Evolutionary conservation across 2,797 vertebrate genomes (phyloP).

Genomic region (Decapterus maruadsi): DNA sequence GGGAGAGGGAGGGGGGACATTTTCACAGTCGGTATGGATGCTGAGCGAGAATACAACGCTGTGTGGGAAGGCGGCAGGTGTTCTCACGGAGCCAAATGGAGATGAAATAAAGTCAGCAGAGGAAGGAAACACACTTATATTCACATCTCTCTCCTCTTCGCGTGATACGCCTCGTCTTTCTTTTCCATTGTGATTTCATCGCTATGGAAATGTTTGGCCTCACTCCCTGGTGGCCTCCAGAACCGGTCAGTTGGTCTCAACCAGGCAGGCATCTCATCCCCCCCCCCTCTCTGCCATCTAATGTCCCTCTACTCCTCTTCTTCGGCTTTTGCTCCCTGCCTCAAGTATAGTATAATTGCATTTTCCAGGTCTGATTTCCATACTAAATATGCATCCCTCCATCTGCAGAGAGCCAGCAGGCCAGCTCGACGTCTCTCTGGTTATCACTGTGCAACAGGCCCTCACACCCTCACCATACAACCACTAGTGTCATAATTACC

Average conservation of each 20-base stretch:
- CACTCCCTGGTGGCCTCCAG: conserved; percentile 24
- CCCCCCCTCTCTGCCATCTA: conserved; percentile 40
- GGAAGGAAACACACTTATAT: conserved; percentile 6
- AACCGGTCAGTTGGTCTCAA: conserved; percentile 27
- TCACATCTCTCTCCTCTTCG: background rate
- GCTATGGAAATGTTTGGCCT: conserved; percentile 23
- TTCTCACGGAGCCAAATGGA: conserved; percentile 38
- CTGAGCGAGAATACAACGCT: background rate
- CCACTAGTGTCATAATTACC: conserved; percentile 59
- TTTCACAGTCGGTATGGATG: conserved; percentile 45
- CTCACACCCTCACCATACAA: conserved; percentile 44
- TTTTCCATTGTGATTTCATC: conserved; percentile 15
- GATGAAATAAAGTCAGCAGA: conserved; percentile 37
- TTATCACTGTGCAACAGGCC: conserved; percentile 72
- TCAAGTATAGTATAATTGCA: conserved; percentile 72
- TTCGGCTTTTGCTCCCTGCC: conserved; percentile 51
- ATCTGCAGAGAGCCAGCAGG: conserved; percentile 62
- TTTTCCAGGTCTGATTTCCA: conserved; percentile 73
- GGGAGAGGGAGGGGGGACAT: conserved; percentile 44
- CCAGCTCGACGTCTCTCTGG: conserved; percentile 50
- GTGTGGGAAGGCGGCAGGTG: conserved; percentile 50
- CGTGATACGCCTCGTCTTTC: background rate
- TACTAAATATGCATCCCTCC: conserved; percentile 71
- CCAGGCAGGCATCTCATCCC: conserved; percentile 48
- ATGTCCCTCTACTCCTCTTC: conserved; percentile 55